Evolutionary conservation across 1,140 invertebrate genomes (phyloP).

Genomic region (Drosophila mayri): DNA sequence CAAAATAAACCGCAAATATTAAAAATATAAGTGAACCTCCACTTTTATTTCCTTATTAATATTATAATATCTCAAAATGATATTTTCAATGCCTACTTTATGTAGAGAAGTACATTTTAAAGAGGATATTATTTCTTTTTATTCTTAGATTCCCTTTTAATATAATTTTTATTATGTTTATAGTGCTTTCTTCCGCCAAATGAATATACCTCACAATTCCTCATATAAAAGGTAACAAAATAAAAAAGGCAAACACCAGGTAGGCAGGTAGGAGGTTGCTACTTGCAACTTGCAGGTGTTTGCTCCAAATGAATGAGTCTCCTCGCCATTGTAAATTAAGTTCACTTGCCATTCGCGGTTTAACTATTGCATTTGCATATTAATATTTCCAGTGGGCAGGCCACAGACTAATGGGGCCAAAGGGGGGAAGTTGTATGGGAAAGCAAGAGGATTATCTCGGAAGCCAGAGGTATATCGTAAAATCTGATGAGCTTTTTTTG

Average conservation of each 20-base stretch:
- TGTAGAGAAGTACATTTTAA: background rate
- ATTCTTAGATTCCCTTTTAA: background rate
- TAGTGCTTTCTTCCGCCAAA: background rate
- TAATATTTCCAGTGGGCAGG: conserved; percentile 43
- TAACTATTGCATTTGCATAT: conserved; percentile 44
- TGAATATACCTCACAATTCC: background rate
- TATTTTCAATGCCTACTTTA: background rate
- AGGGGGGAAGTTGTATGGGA: conserved; percentile 22
- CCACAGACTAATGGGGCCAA: conserved; percentile 16
- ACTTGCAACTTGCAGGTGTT: conserved; percentile 70
- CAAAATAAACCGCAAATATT: background rate
- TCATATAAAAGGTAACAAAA: background rate
- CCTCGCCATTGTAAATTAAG: conserved; percentile 77
- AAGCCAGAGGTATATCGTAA: background rate
- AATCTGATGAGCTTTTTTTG: background rate
- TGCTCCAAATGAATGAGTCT: conserved; percentile 72
- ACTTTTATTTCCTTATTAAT: background rate
- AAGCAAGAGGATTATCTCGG: background rate
- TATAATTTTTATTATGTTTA: too few species aligned
- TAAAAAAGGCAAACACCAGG: conserved; percentile 2
- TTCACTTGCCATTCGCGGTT: conserved; percentile 53
- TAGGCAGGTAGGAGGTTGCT: conserved; percentile 28
- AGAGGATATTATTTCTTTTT: background rate
- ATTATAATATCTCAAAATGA: background rate
- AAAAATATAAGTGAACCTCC: too few species aligned